A percentile compares a stretch with the other conserved stretches of the same genome.
phyloP scores from a whole-genome alignment of 2,113 vertebrate species.

The Theristicus caerulescens region DNA sequence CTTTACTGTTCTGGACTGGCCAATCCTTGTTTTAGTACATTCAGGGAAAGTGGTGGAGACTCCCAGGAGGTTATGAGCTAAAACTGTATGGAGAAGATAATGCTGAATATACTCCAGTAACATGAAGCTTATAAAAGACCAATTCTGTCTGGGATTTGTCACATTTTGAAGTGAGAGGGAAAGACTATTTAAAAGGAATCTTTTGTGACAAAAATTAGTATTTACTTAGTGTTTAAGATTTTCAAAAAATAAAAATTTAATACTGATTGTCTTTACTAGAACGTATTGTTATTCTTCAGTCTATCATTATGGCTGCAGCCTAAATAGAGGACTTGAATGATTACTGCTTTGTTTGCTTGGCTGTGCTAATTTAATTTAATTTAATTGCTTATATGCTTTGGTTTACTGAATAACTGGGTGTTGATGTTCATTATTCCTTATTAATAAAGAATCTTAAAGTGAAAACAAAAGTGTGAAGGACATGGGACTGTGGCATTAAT shows the following conservation, averaged over 20 bases:
- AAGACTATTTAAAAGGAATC: neutral
- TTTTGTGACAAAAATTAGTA: neutral
- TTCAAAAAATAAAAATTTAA: slow-evolving; percentile 47
- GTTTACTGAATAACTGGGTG: slow-evolving; percentile 77
- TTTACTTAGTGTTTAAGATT: slow-evolving; percentile 24
- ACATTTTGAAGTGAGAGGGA: slow-evolving; percentile 27
- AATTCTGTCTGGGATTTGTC: slow-evolving; percentile 41
- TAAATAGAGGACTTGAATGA: slow-evolving; percentile 64
- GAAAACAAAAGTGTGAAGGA: slow-evolving; percentile 66
- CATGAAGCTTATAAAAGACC: neutral
- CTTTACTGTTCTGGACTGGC: slow-evolving; percentile 37
- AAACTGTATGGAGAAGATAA: slow-evolving; percentile 14
- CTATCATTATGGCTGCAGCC: slow-evolving; percentile 58
- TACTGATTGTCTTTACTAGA: slow-evolving; percentile 60
- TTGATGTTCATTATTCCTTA: slow-evolving; percentile 75
- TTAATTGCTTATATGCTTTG: slow-evolving; percentile 72
- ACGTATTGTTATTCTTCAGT: slow-evolving; percentile 45
- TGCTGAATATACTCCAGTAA: slow-evolving; percentile 13
- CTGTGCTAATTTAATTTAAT: slow-evolving; percentile 78
- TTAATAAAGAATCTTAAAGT: slow-evolving; percentile 66
- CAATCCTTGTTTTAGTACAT: neutral
- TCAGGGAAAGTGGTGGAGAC: neutral
- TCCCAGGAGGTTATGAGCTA: slow-evolving; percentile 9
- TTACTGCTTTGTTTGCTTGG: slow-evolving; percentile 72
- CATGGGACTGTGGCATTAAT: neutral